Conservation (phyloP, 2,888 invertebrate species). For the Hyles lineata region DNA sequence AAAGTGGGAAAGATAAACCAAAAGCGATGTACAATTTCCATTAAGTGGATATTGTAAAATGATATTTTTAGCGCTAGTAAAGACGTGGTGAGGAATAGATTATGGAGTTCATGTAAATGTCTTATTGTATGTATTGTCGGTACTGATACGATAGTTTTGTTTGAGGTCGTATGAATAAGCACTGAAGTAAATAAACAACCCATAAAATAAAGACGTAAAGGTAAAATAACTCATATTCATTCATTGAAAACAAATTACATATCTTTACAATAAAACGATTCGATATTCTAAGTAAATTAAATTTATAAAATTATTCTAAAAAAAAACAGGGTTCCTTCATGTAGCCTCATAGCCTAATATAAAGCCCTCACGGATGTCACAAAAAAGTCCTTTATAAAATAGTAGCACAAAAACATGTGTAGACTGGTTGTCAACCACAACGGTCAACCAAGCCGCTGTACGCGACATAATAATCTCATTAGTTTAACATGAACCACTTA, state of each 20-base stretch:
- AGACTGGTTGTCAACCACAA: slow-evolving; percentile 22
- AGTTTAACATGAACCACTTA: slow-evolving; percentile 49
- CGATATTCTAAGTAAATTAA: too few species aligned
- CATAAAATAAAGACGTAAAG: too few species aligned
- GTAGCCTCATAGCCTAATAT: not conserved
- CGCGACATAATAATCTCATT: slow-evolving; percentile 51
- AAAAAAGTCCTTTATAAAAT: not conserved
- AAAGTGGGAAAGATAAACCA: too few species aligned
- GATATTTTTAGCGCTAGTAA: not conserved
- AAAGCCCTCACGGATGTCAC: not conserved
- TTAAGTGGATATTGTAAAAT: not conserved
- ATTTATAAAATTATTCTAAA: too few species aligned
- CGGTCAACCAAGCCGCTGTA: slow-evolving; percentile 23
- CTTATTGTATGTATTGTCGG: slow-evolving; percentile 1
- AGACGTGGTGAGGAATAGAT: slow-evolving; percentile 19
- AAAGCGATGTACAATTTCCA: not conserved
- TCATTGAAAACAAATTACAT: too few species aligned
- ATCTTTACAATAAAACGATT: too few species aligned
- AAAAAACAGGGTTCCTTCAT: not conserved
- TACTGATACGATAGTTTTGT: not conserved
- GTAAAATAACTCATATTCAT: too few species aligned
- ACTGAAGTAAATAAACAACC: not conserved
- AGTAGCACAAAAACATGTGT: not conserved
- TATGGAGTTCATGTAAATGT: slow-evolving; percentile 29
- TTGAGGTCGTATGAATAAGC: not conserved